phyloP scores from a whole-genome alignment of 2,797 vertebrate species.

The Onychomys arenicola region DNA sequence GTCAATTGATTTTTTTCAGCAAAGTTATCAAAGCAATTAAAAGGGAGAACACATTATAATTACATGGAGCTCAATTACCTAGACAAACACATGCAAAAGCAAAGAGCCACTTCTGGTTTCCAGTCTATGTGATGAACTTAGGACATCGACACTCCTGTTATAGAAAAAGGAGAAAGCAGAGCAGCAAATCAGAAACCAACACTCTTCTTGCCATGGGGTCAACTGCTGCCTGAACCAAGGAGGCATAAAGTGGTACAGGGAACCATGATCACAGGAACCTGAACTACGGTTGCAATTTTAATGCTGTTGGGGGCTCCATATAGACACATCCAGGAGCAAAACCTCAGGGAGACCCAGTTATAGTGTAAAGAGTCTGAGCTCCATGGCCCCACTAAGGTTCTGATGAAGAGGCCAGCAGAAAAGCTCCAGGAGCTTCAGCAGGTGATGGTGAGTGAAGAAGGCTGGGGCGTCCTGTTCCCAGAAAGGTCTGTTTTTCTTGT shows the following conservation, averaged over 20 bases:
- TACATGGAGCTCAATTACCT: neutral
- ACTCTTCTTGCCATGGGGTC: neutral
- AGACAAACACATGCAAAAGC: neutral
- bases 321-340: too few species aligned
- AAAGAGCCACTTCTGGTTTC: neutral
- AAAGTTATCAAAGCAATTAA: conserved; percentile 3
- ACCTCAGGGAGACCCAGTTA: neutral
- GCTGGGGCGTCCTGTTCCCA: too few species aligned
- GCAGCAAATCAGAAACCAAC: neutral
- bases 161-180: neutral
- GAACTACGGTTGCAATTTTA: too few species aligned
- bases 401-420: too few species aligned
- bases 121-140: neutral
- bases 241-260: neutral
- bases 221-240: neutral
- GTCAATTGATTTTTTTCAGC: neutral
- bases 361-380: neutral
- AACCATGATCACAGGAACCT: rapidly evolving
- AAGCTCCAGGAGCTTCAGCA: neutral
- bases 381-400: neutral
- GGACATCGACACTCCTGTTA: neutral
- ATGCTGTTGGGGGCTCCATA: neutral
- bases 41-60: neutral
- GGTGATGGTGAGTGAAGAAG: neutral
- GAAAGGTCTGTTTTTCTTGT: neutral